These are phyloP conservation scores for Polymixis flavicincta DNA, from an alignment of 2,888 invertebrate species.

Conservation along the genomic window DNA sequence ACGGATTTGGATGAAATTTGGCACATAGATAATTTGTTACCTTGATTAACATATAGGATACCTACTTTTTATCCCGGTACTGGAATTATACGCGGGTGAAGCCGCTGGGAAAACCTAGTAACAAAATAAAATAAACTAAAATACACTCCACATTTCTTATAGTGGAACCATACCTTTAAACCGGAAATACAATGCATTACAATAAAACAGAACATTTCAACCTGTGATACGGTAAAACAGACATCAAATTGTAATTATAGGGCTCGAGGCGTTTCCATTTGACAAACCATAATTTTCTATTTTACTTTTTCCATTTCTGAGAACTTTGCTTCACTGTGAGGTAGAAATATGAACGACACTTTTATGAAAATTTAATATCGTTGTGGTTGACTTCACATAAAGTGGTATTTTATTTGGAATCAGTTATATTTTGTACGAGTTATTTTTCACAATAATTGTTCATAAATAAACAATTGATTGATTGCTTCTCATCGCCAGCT, in stretches of 20 bases:
- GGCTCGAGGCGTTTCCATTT: slow-evolving; percentile 57
- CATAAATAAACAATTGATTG: too few species aligned
- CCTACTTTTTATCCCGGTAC: too few species aligned
- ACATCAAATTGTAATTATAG: slow-evolving; percentile 61
- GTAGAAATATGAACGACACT: slow-evolving; percentile 12
- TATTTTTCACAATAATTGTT: neutral
- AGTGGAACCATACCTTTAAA: slow-evolving; percentile 21
- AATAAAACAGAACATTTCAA: slow-evolving; percentile 54
- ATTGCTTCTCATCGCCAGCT: too few species aligned
- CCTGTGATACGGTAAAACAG: slow-evolving; percentile 49
- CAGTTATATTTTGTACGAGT: neutral
- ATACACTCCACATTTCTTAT: neutral
- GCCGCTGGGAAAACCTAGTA: too few species aligned
- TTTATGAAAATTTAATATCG: slow-evolving; percentile 34
- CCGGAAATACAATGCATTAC: slow-evolving; percentile 40
- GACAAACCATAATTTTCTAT: slow-evolving; percentile 64
- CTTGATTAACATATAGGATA: too few species aligned
- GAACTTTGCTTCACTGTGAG: slow-evolving; percentile 35
- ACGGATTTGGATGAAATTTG: too few species aligned
- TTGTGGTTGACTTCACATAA: slow-evolving; percentile 11
- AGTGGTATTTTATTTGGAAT: slow-evolving; percentile 4
- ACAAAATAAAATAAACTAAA: too few species aligned
- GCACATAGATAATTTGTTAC: too few species aligned
- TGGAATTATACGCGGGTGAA: too few species aligned
- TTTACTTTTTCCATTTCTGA: slow-evolving; percentile 44